Evolutionary conservation across 2,797 vertebrate species (phyloP), one percentile per base, ranked within the genome.

Genomic region (Anisognathus igniventris): DNA sequence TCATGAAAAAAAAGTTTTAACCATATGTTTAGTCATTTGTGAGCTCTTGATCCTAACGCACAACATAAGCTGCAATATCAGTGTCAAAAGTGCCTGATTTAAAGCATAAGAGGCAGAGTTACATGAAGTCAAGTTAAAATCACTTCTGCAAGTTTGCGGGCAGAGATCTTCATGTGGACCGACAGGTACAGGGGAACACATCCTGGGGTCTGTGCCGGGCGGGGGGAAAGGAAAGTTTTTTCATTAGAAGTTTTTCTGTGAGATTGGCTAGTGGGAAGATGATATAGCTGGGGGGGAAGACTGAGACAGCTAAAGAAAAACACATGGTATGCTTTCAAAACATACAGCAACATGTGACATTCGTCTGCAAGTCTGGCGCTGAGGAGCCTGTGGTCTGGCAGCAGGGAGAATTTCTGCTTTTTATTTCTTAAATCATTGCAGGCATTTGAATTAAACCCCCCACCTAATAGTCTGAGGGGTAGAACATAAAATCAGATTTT

Each of bases 371-470:
- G 97, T 97, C 97, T 97, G 97, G 98, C 97, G 53, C 95, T 96
- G 96, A 98, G 98, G 98, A 98, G 98, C 97, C 98, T 98, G 98
- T 96, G 98, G 98, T 97, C 97, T 98, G 98, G 98, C 98, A 96
- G 72, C n/a, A 79, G 91, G 31, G 33, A 48, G 93, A 93, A 96
- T 98, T 98, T 98, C 97, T 92, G 58, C 82, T 93, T 96, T 97
- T 97, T 95, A 97, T 98, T 97, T 96, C 88, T 96, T 91, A 97
- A 97, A 97, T 95, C 94, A 86, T 84, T 5, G 0, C 79, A 96
- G 90, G 91, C 91, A 88, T 96, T 96, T 93, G 96, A 97, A 94
- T 93, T 92, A 66, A 90, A 91, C 91, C 92, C 90, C 95, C 94
- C 96, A 85, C 92, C 92, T 86, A 85, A 97, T 2, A 93, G 90